Base-by-base conservation (phyloP, 2,113 vertebrate species). In the Zapus hudsonius region DNA sequence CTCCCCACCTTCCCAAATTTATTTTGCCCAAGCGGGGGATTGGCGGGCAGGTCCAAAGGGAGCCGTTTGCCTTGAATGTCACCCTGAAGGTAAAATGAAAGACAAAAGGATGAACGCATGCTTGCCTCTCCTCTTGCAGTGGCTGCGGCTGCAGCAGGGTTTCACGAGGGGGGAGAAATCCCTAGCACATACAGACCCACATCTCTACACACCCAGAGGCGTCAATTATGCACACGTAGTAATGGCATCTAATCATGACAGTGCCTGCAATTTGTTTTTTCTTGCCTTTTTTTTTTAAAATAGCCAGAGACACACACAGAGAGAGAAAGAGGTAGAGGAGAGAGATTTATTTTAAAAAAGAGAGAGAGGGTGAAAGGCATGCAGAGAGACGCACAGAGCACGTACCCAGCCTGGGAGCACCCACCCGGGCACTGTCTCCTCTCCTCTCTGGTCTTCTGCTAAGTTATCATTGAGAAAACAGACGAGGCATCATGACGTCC, bases 401-500 rank as follows among this genome's bases (percentile, higher is more conserved):
- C 95, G 95, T 91, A 95, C 87, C 90, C 97, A 95, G 97, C 96
- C 97, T 91, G 91, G 92, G 93, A 95, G 87, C 94, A 96, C 94
- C 96, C n/a, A n/a, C n/a, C n/a, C n/a, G 83, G 93, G 96, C 96
- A 96, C 96, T 95, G 93, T 91, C 95, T 94, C 97, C 96, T 96
- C 97, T n/a, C n/a, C n/a, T n/a, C n/a, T n/a, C n/a, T n/a, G n/a
- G n/a, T n/a, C n/a, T 96, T 76, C 96, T 97, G 96, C 97, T 98
- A 98, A 98, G 98, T 98, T 98, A 96, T 98, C 98, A 98, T 98
- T 98, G 98, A 97, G 98, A 97, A 98, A 97, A 97, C 96, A 97
- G 97, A 95, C 97, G 47, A 96, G 97, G 97, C 97, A 96, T 97
- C 96, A 96, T 98, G 98, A 98, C 98, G 98, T 98, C 97, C 97